Evolutionary conservation across 2,888 invertebrate species (phyloP), one percentile per base, ranked within the genome.

Genomic region (Marronus borbonicus): DNA sequence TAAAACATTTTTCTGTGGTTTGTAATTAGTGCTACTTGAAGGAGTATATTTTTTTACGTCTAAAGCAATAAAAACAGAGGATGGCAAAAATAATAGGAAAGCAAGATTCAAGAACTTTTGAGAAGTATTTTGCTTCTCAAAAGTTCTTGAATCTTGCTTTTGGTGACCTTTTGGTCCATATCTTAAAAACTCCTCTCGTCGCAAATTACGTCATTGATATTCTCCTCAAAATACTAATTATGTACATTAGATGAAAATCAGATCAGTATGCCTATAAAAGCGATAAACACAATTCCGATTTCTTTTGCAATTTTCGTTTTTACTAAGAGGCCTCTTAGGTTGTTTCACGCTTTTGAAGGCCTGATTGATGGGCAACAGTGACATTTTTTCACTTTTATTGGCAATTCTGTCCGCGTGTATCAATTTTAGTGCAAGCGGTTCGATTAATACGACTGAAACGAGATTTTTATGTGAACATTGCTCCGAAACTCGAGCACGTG

Each of bases 391-490:
- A 81, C 81, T 83, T 84, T 84, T 84, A 83, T 84, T 83, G 83
- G 79, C 79, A 79, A 82, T 80, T 81, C 81, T 78, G 80, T 79
- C 80, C 81, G 81, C 80, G 81, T 83, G 83, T 82, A 83, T 83
- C 84, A 83, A 82, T 84, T 83, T 83, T 82, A 81, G 79, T 83
- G 80, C 80, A 81, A 78, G 80, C 80, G 80, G 81, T 81, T 80
- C 83, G 83, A 83, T 84, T 84, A 83, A 84, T 84, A 82, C 81
- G 80, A 81, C 80, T 80, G 81, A 82, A 82, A 83, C 82, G 83
- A 84, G 84, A 84, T 83, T 84, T 85, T 85, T 84, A 84, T 85
- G 85, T 84, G 84, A 83, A 84, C 84, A 83, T 84, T 84, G 84
- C 83, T 84, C 83, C 84, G 83, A 83, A 85, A 83, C 80, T 82